A percentile compares a stretch with the other conserved stretches of the same genome.
Conservation (phyloP, 2,888 invertebrate species). For the Ophraella communa region DNA sequence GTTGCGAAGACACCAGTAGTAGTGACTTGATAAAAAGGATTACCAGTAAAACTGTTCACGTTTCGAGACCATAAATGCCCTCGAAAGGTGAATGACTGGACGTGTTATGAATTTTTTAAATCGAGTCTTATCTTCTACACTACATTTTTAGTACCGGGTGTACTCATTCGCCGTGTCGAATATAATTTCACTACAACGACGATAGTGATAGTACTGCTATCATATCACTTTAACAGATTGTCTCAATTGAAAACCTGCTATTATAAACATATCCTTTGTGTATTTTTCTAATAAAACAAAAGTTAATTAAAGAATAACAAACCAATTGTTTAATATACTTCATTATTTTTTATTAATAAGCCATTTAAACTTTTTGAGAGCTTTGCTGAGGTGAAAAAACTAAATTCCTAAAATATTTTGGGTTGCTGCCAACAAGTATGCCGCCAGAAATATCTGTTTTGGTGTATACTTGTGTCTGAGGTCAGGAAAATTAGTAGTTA, state of each 20-base stretch:
- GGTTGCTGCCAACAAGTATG: not conserved
- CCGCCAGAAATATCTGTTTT: not conserved
- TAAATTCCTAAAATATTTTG: not conserved
- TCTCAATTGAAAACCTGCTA: not conserved
- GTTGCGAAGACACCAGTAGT: not conserved
- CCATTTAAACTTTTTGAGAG: no score
- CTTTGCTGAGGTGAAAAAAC: not conserved
- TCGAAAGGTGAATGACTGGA: constrained; percentile 44
- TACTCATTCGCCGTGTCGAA: constrained; percentile 9
- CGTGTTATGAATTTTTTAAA: constrained; percentile 42
- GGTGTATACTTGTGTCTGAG: not conserved
- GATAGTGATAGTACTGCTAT: not conserved
- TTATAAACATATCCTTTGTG: no score
- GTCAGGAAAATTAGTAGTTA: not conserved
- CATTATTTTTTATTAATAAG: no score
- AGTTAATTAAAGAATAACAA: no score
- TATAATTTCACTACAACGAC: not conserved
- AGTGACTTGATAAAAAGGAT: constrained; percentile 10
- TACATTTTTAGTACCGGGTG: constrained; percentile 36
- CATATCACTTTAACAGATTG: not conserved
- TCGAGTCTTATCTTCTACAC: constrained; percentile 31
- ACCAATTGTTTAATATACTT: no score
- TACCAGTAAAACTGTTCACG: constrained; percentile 10
- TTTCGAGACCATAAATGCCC: constrained; percentile 21
- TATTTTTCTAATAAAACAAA: no score